Conservation (phyloP, 2,888 invertebrate genomes). For the Heliconius ismenius region DNA sequence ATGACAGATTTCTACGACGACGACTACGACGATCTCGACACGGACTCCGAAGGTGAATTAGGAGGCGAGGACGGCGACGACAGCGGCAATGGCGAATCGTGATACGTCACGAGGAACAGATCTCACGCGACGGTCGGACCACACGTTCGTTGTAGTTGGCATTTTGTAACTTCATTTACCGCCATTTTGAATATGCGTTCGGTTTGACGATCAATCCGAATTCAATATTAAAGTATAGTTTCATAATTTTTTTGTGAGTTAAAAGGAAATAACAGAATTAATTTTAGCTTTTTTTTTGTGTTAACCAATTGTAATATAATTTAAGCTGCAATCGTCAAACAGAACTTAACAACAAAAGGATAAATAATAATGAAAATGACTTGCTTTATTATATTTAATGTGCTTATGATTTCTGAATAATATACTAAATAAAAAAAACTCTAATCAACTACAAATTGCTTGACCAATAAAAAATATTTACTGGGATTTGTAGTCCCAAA, state of each 20-base stretch:
- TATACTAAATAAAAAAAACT: neutral
- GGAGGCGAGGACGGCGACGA: conserved; percentile 91
- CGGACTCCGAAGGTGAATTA: conserved; percentile 84
- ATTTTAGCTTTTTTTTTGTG: neutral
- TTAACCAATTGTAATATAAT: neutral
- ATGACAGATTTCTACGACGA: conserved; percentile 98
- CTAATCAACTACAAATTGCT: conserved; percentile 7
- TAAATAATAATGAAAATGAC: neutral
- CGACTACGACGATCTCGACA: conserved; percentile 94
- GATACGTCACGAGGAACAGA: conserved; percentile 73
- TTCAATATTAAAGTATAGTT: neutral
- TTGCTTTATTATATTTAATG: neutral
- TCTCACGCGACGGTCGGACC: conserved; percentile 51
- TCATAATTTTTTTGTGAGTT: too few relatives aligned
- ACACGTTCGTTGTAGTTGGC: conserved; percentile 43
- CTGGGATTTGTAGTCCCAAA: neutral
- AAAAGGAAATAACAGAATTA: neutral
- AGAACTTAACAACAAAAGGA: neutral
- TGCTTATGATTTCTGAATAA: conserved; percentile 1
- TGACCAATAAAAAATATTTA: conserved; percentile 23
- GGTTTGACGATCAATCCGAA: neutral
- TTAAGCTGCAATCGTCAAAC: conserved; percentile 10
- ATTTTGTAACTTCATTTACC: neutral
- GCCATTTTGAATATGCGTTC: conserved; percentile 13
- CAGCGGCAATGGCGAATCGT: conserved; percentile 96